Base-by-base conservation (phyloP, 2,113 vertebrate species). In the Myotis brandtii region DNA sequence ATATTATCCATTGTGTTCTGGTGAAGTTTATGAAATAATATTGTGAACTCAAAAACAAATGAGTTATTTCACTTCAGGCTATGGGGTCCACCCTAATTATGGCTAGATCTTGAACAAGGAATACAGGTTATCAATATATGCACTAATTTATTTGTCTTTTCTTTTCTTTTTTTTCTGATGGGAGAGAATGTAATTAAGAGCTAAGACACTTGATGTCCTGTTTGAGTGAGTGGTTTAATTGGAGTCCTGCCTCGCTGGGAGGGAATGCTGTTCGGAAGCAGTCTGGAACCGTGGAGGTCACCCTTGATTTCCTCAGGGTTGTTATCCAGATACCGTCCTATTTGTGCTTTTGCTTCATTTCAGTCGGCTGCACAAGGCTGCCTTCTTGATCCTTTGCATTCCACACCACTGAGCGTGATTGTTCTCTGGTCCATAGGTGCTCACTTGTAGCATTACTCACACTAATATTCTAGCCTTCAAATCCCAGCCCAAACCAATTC, bases 11-110 rank as follows among this genome's bases (percentile, higher is more conserved):
- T 72, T 86, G 14, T 94, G 10, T 67, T 21, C 6, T 89, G 9
- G 13, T 88, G 11, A 88, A 62, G 20, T 87, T 90, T 89, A 52
- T 85, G 92, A 91, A 89, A 86, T 85, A 83, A 76, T 37, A 67
- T 32, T 48, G 10, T 89, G 46, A 43, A 62, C 10, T 9, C 11
- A 67, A 25, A 90, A 80, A 89, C 4, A 23, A 56, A 82, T 73
- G 52, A 32, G n/a, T 66, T 72, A 84, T 67, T 89, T 93, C 30
- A 43, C 5, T 54, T 23, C 18, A 32, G 20, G 48, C 1, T 76
- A 40, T 40, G 21, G 25, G 32, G 27, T 11, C 14, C 27, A 13
- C 23, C 11, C 30, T 76, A 50, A 10, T 10, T 54, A 43, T n/a
- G 9, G 21, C 20, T 79, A 54, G 8, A 85, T 67, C 5, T 3